Percentiles rank a stretch among this genome's conserved stretches.
phyloP scores from a whole-genome alignment of 1,140 invertebrate species.

The Olivierus martensii region DNA sequence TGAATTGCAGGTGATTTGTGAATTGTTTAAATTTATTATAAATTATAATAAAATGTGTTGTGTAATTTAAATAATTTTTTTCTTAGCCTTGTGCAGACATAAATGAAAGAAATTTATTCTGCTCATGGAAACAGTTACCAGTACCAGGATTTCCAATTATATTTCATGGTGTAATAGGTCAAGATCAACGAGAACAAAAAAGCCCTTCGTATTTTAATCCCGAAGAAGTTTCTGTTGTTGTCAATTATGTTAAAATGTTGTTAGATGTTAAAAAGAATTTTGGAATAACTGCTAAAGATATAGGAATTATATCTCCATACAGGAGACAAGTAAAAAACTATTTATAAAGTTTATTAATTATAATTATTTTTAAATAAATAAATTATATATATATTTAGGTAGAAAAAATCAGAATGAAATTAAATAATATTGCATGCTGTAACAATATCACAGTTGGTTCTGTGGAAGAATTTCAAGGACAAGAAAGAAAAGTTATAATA shows the following conservation, averaged over 20 bases:
- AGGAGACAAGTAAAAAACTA: slow-evolving; percentile 58
- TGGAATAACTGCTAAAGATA: slow-evolving; percentile 48
- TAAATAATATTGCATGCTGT: slow-evolving; percentile 36
- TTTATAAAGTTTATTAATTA: too few relatives aligned
- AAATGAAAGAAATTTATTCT: slow-evolving; percentile 6
- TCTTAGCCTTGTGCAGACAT: too few relatives aligned
- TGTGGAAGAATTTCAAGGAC: slow-evolving; percentile 92
- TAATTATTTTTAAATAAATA: too few relatives aligned
- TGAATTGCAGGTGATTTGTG: slow-evolving; percentile 34
- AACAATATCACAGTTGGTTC: slow-evolving; percentile 53
- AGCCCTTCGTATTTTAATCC: slow-evolving; percentile 85
- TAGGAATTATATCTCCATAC: slow-evolving; percentile 90
- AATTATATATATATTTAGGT: slow-evolving; percentile 36
- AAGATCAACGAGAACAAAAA: slow-evolving; percentile 51
- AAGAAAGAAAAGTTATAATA: slow-evolving; percentile 72
- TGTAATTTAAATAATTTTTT: too few relatives aligned
- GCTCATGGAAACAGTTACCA: slow-evolving; percentile 21
- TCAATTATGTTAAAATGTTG: slow-evolving; percentile 37
- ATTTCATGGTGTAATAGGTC: slow-evolving; percentile 34
- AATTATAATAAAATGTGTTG: too few relatives aligned
- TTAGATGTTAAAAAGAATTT: slow-evolving; percentile 34
- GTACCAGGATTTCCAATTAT: not conserved
- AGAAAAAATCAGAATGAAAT: slow-evolving; percentile 48
- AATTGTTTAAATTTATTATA: too few relatives aligned
- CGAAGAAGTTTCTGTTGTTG: slow-evolving; percentile 51